Evolutionary conservation across 1,140 invertebrate genomes (phyloP), one percentile per base, ranked within the genome.

Genomic region (Subanguina moxae): DNA sequence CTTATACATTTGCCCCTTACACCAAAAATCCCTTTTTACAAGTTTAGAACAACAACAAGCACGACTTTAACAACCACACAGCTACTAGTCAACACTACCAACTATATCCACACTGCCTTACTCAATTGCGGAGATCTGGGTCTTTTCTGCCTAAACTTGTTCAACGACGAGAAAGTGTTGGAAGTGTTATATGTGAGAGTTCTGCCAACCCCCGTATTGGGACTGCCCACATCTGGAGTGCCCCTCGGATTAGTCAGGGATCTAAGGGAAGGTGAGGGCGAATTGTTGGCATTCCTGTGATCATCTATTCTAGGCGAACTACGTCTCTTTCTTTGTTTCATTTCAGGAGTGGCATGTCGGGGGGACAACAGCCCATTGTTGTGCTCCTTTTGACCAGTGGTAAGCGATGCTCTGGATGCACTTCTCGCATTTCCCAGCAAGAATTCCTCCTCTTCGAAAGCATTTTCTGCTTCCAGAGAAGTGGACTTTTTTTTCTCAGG

Each of bases 81-180:
- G 11, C 3, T 38, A 38, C 11, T 11, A 3, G n/a, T 13, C 58
- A 61, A 5, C 27, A 43, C 58, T n/a, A 61, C n/a, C 27, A 61
- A 52, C 32, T 3, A 61, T 32, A 30, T 21, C 27, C n/a, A 19
- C n/a, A n/a, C 27, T 43, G 58, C 28, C 57, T 52, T 70, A 70
- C 68, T 57, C 30, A 70, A 42, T 66, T 70, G 68, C n/a, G 68
- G 68, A 3, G 67, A 56, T 43, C 58, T 68, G 11, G 63, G 65
- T 23, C 46, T 42, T 1, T 68, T 64, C 25, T 64, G 66, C 5
- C 66, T 21, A 23, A 70, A 70, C 7, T 65, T 66, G 23, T 58
- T 56, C 8, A 70, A 15, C 1, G 68, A 48, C 27, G 68, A 70
- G 17, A 56, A 62, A 8, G 61, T 52, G n/a, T 19, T 52, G 48